phyloP scores from a whole-genome alignment of 2,797 vertebrate genomes.

The Clarias fuscus region DNA sequence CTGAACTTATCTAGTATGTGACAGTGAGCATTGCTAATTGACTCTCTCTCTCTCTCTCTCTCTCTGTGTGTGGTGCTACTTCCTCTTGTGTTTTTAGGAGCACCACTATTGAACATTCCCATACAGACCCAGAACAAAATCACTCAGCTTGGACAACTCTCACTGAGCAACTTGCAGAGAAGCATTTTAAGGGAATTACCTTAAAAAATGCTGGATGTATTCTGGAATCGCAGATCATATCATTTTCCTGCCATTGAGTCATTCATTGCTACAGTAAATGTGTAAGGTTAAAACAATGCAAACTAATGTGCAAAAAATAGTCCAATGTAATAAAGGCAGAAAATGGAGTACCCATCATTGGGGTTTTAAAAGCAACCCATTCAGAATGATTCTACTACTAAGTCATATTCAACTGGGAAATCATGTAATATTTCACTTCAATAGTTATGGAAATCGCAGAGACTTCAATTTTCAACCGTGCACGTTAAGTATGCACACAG shows the following conservation, averaged over 20 bases:
- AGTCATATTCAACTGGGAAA: not conserved
- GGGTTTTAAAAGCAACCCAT: not conserved
- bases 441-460: not conserved
- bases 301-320: conserved; percentile 31
- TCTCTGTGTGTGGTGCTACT: not conserved
- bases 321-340: conserved; percentile 1
- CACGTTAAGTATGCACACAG: not conserved
- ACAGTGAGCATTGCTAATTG: too few relatives aligned
- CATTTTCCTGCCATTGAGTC: conserved; percentile 25
- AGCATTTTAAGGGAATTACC: conserved; percentile 25
- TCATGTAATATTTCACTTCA: not conserved
- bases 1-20: too few relatives aligned
- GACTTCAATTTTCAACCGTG: conserved; percentile 1
- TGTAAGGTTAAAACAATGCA: conserved; percentile 28
- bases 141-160: conserved; percentile 22
- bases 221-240: conserved; percentile 9
- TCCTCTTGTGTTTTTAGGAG: not conserved
- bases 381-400: not conserved
- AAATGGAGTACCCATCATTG: conserved; percentile 3
- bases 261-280: conserved; percentile 40
- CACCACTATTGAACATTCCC: not conserved
- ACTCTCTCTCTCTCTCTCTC: too few relatives aligned
- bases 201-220: conserved; percentile 27
- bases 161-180: conserved; percentile 5
- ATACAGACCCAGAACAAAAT: conserved; percentile 16